These are phyloP conservation scores for Lasioglossum marginatum DNA, from an alignment of 2,888 invertebrate genomes.

Conservation along the genomic window DNA sequence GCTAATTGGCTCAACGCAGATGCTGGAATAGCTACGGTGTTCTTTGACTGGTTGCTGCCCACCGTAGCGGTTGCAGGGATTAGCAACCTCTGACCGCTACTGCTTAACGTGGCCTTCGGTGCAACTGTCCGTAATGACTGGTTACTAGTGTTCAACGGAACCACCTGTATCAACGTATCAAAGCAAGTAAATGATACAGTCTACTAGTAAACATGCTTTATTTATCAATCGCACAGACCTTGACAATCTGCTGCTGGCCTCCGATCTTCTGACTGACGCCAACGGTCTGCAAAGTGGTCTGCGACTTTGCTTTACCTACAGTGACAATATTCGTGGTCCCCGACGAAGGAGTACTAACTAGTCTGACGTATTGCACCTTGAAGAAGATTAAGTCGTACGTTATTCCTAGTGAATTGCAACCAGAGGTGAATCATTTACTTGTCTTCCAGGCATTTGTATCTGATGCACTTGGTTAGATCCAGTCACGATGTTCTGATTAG, in stretches of 20 bases:
- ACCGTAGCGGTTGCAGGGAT: slow-evolving; percentile 82
- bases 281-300: slow-evolving; percentile 79
- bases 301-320: slow-evolving; percentile 81
- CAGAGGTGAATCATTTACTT: slow-evolving; percentile 84
- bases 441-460: slow-evolving; percentile 90
- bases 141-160: slow-evolving; percentile 79
- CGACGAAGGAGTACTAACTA: slow-evolving; percentile 87
- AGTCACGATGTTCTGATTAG: slow-evolving; percentile 84
- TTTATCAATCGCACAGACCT: slow-evolving; percentile 68
- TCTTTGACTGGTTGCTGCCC: slow-evolving; percentile 77
- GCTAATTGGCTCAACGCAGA: slow-evolving; percentile 83
- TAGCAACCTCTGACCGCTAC: slow-evolving; percentile 82
- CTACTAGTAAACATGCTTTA: not conserved
- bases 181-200: not conserved
- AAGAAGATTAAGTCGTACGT: slow-evolving; percentile 18
- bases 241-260: slow-evolving; percentile 81
- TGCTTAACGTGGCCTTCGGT: slow-evolving; percentile 81
- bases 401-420: not conserved
- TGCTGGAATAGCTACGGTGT: slow-evolving; percentile 82
- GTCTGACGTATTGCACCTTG: slow-evolving; percentile 89
- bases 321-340: slow-evolving; percentile 82
- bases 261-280: slow-evolving; percentile 80
- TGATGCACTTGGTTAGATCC: slow-evolving; percentile 88
- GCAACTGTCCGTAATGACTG: slow-evolving; percentile 82
- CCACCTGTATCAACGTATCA: slow-evolving; percentile 72